Conservation (phyloP, 53 echinoderm and acorn worm genomes). For the Antedon mediterranea region DNA sequence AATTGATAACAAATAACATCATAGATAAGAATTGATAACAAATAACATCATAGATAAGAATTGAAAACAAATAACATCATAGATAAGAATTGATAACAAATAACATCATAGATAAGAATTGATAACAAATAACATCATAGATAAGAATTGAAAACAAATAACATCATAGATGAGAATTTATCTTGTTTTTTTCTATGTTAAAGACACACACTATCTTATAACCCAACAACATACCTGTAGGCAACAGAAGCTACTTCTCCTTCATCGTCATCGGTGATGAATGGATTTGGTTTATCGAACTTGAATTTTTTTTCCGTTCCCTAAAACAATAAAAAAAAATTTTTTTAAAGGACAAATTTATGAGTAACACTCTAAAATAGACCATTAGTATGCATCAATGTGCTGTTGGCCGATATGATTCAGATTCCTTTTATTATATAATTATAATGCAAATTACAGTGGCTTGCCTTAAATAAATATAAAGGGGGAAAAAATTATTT, state of each 20-base stretch:
- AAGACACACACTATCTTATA: too few species aligned
- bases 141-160: not conserved
- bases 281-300: constrained; percentile 65
- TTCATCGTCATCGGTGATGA: constrained; percentile 70
- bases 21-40: not conserved
- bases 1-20: not conserved
- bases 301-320: constrained; percentile 55
- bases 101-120: not conserved
- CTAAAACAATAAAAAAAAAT: constrained; percentile 3
- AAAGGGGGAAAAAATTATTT: too few species aligned
- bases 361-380: too few species aligned
- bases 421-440: too few species aligned
- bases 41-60: not conserved
- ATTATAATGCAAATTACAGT: too few species aligned
- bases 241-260: constrained; percentile 85
- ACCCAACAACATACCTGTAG: constrained; percentile 52
- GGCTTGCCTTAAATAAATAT: too few species aligned
- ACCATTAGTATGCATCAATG: too few species aligned
- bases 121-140: not conserved
- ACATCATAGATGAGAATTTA: not conserved
- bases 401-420: too few species aligned
- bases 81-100: not conserved
- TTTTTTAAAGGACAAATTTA: too few species aligned
- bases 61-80: not conserved
- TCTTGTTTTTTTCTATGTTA: too few species aligned